Base-by-base conservation (phyloP, 1,140 invertebrate genomes). In the Formica selysi region DNA sequence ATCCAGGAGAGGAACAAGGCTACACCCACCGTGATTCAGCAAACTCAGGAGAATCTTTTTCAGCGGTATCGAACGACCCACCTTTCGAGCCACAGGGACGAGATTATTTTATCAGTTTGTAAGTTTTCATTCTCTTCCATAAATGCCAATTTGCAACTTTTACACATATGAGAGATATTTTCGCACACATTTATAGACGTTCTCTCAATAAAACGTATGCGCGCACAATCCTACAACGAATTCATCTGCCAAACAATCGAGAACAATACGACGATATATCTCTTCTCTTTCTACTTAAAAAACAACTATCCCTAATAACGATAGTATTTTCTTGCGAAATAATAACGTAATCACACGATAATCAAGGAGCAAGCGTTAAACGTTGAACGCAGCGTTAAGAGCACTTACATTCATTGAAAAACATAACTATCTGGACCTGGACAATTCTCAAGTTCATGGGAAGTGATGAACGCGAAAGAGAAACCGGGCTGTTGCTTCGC, bases 351-450 rank as follows among this genome's bases (percentile, higher is more conserved):
- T 36, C 10, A 70, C 51, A 76, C 41, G 38, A 61, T 19, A 59
- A 80, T 62, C 26, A 54, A 41, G 59, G 11, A 70, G 48, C 36
- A 44, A 86, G 79, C 22, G 48, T 81, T 86, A 71, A 71, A 83
- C 80, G 80, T 73, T 62, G 89, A 89, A 76, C 86, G 76, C 84
- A 76, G 61, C 70, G 8, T 89, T 89, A 89, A 89, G 88, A 89
- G 88, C 88, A 89, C 88, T 89, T 89, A 84, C 51, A 71, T 83
- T 79, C 78, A 48, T 73, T 51, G 48, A 44, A 78, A 41, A 59
- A 86, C 29, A 48, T 38, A 80, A 65, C 57, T 86, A 70, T 62
- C 62, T 76, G 62, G 85, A 57, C 70, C 62, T 76, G 62, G 85
- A 57, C 70, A 86, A 84, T 16, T 26, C n/a, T 64, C 38, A 38